A percentile compares a stretch with the other conserved stretches of the same genome.
These are phyloP conservation scores for Pterocles orientalis DNA, from an alignment of 2,113 vertebrate species.

Conservation along the genomic window DNA sequence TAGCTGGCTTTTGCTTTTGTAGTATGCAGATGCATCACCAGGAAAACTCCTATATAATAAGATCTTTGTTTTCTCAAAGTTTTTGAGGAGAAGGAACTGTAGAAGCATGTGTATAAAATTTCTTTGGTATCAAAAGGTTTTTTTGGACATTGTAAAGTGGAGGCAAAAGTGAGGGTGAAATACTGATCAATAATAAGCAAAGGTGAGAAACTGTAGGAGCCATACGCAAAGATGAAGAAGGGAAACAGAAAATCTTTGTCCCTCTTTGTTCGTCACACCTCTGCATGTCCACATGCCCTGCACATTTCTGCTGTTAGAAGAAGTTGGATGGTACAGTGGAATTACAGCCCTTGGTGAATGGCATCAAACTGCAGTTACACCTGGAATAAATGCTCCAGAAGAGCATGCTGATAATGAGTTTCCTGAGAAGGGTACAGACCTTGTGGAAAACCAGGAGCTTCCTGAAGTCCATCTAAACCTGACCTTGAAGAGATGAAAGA, in stretches of 20 bases:
- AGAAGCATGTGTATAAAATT: neutral
- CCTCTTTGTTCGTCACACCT: neutral
- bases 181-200: neutral
- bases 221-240: neutral
- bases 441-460: neutral
- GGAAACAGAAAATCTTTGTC: neutral
- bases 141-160: neutral
- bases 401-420: neutral
- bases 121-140: neutral
- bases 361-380: neutral
- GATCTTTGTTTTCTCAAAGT: neutral
- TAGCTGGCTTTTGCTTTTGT: neutral
- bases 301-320: conserved; percentile 2
- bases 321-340: neutral
- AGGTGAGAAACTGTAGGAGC: neutral
- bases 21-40: neutral
- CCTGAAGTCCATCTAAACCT: neutral
- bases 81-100: neutral
- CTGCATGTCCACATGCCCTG: neutral
- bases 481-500: neutral
- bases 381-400: neutral
- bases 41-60: neutral
- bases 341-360: neutral
- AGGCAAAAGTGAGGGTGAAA: neutral
- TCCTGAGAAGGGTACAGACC: neutral